phyloP scores from a whole-genome alignment of 2,797 vertebrate genomes.

The Sebastes hubbsi region DNA sequence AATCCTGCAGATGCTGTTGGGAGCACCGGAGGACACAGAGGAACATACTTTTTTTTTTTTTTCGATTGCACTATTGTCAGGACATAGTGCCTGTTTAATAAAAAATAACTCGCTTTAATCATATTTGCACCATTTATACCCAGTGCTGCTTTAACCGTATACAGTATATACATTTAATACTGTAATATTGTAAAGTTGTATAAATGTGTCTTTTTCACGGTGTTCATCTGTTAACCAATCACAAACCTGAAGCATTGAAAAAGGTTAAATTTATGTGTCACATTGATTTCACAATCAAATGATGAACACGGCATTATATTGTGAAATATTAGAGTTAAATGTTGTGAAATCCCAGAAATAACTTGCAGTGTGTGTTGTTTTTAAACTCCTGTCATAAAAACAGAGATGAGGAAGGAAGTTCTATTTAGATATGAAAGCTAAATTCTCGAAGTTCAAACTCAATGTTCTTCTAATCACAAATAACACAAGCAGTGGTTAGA shows the following conservation, averaged over 20 bases:
- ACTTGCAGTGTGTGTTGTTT: not conserved
- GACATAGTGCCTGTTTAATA: too few species aligned
- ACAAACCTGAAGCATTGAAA: not conserved
- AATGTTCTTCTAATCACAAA: conserved; percentile 21
- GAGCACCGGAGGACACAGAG: too few species aligned
- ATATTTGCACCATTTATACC: too few species aligned
- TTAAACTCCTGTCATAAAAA: conserved; percentile 5
- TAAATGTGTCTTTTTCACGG: not conserved
- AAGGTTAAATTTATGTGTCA: too few species aligned
- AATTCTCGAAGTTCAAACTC: not conserved
- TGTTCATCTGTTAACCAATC: not conserved
- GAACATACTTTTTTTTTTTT: too few species aligned
- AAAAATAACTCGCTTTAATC: too few species aligned
- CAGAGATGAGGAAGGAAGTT: not conserved
- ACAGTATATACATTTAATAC: not conserved
- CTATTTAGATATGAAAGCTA: not conserved
- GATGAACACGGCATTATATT: not conserved
- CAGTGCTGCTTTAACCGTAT: too few species aligned
- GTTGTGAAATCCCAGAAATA: not conserved
- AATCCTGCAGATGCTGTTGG: too few species aligned
- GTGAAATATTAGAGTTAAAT: not conserved
- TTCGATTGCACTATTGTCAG: too few species aligned
- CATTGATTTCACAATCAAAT: not conserved
- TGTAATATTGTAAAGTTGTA: not conserved
- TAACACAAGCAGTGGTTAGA: conserved; percentile 1